Evolutionary conservation across 1,140 invertebrate genomes (phyloP), one percentile per base, ranked within the genome.

Genomic region (Doryteuthis pealeii): DNA sequence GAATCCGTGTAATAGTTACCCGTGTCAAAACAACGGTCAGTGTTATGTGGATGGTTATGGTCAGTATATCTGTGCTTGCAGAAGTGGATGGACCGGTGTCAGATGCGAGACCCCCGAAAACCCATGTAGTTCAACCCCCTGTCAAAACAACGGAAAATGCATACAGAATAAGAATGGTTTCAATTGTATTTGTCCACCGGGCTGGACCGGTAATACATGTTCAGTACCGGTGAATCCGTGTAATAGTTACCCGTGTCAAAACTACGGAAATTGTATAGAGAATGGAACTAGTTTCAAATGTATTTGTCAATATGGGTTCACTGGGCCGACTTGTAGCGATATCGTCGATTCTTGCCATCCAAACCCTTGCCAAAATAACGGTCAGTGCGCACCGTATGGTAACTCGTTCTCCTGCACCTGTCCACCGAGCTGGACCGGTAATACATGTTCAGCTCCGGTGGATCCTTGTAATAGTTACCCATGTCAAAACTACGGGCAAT

Each of bases 341-440:
- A 5, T 28, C 18, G 26, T 22, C 26, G 26, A 62, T 62, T 15
- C 18, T 18, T 62, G 54, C 26, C 54, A 62, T n/a, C 6, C 68
- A 35, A 35, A n/a, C 6, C 26, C 68, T 2, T 75, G 75, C 66
- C n/a, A 74, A 31, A 58, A 76, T 40, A 30, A 49, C 33, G 75
- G 66, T 26, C 22, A 22, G 30, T 76, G 75, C 70, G 10, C 66
- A 6, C 43, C 70, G 35, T 65, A 35, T 31, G 68, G 26, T 28
- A 49, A n/a, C 58, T 35, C 26, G 8, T 76, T 62, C 54, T 26
- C 12, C 12, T 76, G 75, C 70, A 15, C 14, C 8, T 76, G 75
- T 66, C 31, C 40, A 3, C 2, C 2, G 15, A 66, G 68, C 1
- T 76, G 71, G 71, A 58, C 30, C 18, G 75, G 75, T 49, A 43